Conservation (phyloP, 2,797 vertebrate genomes). For the Austrolebias charrua region DNA sequence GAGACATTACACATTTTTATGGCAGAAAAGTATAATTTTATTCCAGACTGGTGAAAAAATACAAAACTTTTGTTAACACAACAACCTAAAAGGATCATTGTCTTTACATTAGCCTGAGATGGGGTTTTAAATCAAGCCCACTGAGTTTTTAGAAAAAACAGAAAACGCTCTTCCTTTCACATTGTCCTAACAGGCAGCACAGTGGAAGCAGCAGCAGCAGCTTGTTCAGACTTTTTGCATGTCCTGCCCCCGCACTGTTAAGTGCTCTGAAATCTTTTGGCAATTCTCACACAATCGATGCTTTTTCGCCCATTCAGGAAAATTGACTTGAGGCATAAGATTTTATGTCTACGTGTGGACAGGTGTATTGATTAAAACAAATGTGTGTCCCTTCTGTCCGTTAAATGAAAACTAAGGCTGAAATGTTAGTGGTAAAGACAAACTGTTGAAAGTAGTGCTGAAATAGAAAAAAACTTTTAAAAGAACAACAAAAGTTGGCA, state of each 20-base stretch:
- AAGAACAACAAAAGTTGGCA: constrained; percentile 25
- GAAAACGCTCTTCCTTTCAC: not conserved
- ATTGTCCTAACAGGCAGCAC: not conserved
- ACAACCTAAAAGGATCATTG: not conserved
- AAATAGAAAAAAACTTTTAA: constrained; percentile 10
- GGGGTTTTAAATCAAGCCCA: constrained; percentile 3
- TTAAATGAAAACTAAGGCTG: not conserved
- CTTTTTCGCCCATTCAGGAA: not conserved
- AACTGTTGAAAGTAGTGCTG: not conserved
- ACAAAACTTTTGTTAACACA: constrained; percentile 13
- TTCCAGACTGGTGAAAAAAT: constrained; percentile 27
- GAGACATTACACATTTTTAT: constrained; percentile 4
- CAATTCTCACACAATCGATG: constrained; percentile 16
- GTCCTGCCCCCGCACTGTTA: constrained; percentile 4
- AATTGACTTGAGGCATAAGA: constrained; percentile 8
- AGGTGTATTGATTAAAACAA: constrained; percentile 5
- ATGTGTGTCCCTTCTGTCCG: not conserved
- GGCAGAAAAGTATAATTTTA: constrained; percentile 21
- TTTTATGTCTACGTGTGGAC: not conserved
- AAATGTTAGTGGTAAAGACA: not conserved
- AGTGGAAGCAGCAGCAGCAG: constrained; percentile 6
- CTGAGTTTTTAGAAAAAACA: not conserved
- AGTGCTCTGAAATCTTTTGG: constrained; percentile 2
- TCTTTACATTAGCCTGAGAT: constrained; percentile 14
- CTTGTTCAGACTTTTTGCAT: constrained; percentile 3